These are phyloP conservation scores for Argya squamiceps DNA, from an alignment of 2,797 vertebrate species.

Conservation along the genomic window DNA sequence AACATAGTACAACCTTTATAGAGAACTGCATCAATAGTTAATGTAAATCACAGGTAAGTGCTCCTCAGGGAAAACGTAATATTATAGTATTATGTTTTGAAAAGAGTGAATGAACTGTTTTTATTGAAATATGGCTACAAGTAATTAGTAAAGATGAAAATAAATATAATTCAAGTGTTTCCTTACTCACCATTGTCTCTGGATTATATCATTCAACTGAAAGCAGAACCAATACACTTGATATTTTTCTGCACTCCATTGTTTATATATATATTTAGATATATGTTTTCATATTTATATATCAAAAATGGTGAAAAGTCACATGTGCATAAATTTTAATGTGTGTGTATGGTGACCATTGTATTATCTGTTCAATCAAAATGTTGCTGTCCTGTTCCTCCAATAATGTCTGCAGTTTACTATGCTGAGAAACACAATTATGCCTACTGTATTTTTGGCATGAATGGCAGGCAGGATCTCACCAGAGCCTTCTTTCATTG, in stretches of 20 bases:
- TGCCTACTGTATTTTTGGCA: neutral
- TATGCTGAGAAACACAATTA: neutral
- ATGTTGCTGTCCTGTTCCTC: neutral
- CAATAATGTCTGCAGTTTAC: neutral
- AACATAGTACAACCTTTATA: neutral
- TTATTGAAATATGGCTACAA: neutral
- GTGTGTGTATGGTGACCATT: neutral
- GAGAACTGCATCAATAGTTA: neutral
- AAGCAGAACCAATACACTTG: neutral
- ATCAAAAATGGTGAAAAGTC: neutral
- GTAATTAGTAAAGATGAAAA: neutral
- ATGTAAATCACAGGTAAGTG: neutral
- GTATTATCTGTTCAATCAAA: neutral
- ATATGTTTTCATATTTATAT: neutral
- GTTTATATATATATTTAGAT: neutral
- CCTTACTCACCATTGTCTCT: neutral
- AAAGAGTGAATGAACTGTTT: accelerated
- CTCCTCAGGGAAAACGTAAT: neutral
- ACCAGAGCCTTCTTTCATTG: neutral
- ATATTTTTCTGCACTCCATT: neutral
- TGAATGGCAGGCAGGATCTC: neutral
- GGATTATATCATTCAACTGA: neutral
- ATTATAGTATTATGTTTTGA: neutral
- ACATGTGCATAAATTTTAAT: neutral
- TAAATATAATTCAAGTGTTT: neutral